Conservation (phyloP, 2,113 vertebrate genomes). For the Erpornis zantholeuca region DNA sequence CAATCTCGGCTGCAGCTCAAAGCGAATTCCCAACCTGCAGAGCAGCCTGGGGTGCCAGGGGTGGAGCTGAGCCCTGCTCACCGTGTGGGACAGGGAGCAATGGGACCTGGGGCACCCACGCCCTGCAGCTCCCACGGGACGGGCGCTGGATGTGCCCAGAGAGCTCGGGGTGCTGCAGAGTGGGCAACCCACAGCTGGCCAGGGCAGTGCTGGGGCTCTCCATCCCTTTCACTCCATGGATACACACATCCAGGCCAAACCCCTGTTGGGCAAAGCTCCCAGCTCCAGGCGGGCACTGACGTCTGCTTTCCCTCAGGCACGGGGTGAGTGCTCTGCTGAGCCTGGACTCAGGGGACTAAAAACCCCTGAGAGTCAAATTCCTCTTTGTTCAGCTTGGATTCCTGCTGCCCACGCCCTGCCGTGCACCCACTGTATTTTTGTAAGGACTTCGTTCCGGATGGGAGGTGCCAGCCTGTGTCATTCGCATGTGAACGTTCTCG, state of each 20-base stretch:
- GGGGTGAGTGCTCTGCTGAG: background rate
- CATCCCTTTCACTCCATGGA: background rate
- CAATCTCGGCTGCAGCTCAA: background rate
- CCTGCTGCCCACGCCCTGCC: background rate
- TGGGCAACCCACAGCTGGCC: background rate
- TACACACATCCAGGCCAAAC: background rate
- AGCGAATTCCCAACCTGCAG: background rate
- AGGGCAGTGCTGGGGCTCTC: background rate
- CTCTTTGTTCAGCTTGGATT: slow-evolving; percentile 5
- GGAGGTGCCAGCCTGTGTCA: slow-evolving; percentile 6
- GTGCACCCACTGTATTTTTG: slow-evolving; percentile 29
- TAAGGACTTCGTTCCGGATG: background rate
- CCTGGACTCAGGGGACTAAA: background rate
- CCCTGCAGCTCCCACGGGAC: background rate
- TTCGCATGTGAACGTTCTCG: slow-evolving; percentile 57
- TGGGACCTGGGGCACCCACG: background rate
- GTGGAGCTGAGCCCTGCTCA: background rate
- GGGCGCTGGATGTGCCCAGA: background rate
- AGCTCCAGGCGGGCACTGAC: background rate
- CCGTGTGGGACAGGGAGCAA: background rate
- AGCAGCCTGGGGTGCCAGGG: background rate
- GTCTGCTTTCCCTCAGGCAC: background rate
- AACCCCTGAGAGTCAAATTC: background rate
- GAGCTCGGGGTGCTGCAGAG: background rate
- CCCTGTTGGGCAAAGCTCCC: background rate